These are phyloP conservation scores for Mus spicilegus DNA, from an alignment of 2,113 vertebrate species.

Conservation along the genomic window DNA sequence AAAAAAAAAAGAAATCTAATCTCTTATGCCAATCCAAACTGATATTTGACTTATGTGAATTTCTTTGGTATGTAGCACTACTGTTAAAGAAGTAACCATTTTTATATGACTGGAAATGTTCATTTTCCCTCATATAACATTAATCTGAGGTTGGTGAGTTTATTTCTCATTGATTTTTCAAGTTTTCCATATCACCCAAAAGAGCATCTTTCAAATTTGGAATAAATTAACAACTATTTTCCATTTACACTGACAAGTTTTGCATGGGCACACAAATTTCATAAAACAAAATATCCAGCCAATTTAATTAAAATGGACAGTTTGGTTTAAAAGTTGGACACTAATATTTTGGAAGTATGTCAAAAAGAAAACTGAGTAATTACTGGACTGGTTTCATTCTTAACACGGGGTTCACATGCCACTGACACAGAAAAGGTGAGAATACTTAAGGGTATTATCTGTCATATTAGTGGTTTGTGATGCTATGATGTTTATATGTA, in stretches of 20 bases:
- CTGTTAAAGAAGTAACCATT: not conserved
- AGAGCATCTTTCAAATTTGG: slow-evolving; percentile 44
- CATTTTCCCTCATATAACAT: not conserved
- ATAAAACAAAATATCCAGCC: slow-evolving; percentile 62
- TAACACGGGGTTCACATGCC: not conserved
- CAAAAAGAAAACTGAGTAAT: slow-evolving; percentile 24
- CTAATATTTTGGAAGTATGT: slow-evolving; percentile 49
- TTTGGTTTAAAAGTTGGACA: slow-evolving; percentile 4
- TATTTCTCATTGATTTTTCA: slow-evolving; percentile 54
- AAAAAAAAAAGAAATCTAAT: not conserved
- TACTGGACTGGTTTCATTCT: slow-evolving; percentile 18
- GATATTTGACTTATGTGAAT: slow-evolving; percentile 27
- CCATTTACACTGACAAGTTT: slow-evolving; percentile 37
- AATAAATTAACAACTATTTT: slow-evolving; percentile 58
- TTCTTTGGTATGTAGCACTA: not conserved
- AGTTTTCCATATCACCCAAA: slow-evolving; percentile 15
- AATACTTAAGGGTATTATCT: not conserved
- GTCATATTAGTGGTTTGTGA: not conserved
- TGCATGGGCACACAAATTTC: slow-evolving; percentile 44
- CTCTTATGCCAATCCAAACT: not conserved
- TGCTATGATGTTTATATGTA: not conserved
- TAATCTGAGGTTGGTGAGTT: not conserved
- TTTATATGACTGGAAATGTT: not conserved
- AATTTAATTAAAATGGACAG: slow-evolving; percentile 62
- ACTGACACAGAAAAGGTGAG: not conserved